Conservation (phyloP, 1,140 invertebrate genomes). For the Riptortus pedestris region DNA sequence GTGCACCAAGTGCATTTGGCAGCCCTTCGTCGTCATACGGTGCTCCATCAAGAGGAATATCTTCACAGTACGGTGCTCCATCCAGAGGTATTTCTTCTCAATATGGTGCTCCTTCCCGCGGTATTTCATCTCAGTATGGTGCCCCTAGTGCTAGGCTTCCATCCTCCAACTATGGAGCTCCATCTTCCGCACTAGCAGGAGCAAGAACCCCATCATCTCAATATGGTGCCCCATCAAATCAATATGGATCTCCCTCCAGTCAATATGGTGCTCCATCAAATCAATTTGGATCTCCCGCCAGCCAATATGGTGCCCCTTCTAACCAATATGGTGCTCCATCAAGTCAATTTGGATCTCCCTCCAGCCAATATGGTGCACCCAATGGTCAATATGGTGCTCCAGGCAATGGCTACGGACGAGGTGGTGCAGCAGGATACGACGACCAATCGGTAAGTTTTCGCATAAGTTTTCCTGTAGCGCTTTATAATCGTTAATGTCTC, state of each 20-base stretch:
- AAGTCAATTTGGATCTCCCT: conserved; percentile 1
- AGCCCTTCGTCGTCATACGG: conserved; percentile 22
- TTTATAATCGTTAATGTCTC: neutral
- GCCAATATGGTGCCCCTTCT: conserved; percentile 14
- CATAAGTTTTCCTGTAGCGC: neutral
- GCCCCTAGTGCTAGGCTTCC: conserved; percentile 5
- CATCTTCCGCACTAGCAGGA: neutral
- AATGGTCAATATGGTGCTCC: neutral
- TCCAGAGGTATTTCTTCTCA: neutral
- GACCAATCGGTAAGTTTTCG: conserved; percentile 19
- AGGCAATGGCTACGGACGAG: too few species aligned
- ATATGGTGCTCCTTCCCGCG: conserved; percentile 16
- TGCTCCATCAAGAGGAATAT: conserved; percentile 1
- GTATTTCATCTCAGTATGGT: conserved; percentile 24
- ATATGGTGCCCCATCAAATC: conserved; percentile 19
- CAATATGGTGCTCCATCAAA: conserved; percentile 21
- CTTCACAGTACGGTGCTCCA: conserved; percentile 17
- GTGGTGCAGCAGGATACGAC: neutral
- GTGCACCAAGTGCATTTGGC: conserved; percentile 2
- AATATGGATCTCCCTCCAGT: conserved; percentile 18
- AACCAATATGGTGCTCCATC: conserved; percentile 16
- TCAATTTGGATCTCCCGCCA: conserved; percentile 18
- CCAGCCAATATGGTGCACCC: conserved; percentile 17
- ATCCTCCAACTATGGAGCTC: conserved; percentile 2
- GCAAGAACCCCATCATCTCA: conserved; percentile 11